A percentile compares a stretch with the other conserved stretches of the same genome.
Conservation (phyloP, 1,140 invertebrate species). For the Zaprionus ghesquierei region DNA sequence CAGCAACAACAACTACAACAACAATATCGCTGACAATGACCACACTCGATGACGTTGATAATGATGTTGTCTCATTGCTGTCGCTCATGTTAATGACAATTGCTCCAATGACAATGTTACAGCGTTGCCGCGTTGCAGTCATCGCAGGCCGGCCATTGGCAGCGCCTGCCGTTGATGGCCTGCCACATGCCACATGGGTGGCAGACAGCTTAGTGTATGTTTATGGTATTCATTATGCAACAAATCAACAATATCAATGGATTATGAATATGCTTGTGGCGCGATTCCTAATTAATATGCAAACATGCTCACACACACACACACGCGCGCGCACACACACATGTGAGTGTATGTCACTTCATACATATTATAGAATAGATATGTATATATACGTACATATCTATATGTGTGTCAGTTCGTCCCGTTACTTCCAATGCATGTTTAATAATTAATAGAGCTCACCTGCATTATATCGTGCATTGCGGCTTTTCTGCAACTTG, state of each 20-base stretch:
- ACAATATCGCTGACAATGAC: slow-evolving; percentile 63
- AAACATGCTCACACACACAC: slow-evolving; percentile 53
- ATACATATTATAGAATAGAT: background rate
- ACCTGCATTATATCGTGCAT: slow-evolving; percentile 1
- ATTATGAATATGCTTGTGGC: slow-evolving; percentile 73
- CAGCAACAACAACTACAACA: slow-evolving; percentile 8
- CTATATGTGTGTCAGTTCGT: background rate
- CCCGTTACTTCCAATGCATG: slow-evolving; percentile 23
- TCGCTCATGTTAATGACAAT: slow-evolving; percentile 79
- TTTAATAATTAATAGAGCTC: slow-evolving; percentile 62
- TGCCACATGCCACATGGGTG: slow-evolving; percentile 1
- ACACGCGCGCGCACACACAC: slow-evolving; percentile 54
- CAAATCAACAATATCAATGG: slow-evolving; percentile 79
- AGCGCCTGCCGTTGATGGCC: slow-evolving; percentile 15
- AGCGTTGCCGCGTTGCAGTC: slow-evolving; percentile 12
- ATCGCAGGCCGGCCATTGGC: slow-evolving; percentile 4
- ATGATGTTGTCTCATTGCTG: slow-evolving; percentile 78
- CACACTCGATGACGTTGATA: slow-evolving; percentile 61
- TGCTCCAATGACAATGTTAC: slow-evolving; percentile 80
- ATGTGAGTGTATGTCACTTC: slow-evolving; percentile 46
- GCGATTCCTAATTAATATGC: slow-evolving; percentile 76
- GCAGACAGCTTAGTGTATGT: slow-evolving; percentile 53
- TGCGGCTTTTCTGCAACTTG: slow-evolving; percentile 49
- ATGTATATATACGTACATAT: background rate
- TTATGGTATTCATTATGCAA: slow-evolving; percentile 80